Evolutionary conservation across 2,888 invertebrate genomes (phyloP).

Genomic region (Geophilus truncorum): DNA sequence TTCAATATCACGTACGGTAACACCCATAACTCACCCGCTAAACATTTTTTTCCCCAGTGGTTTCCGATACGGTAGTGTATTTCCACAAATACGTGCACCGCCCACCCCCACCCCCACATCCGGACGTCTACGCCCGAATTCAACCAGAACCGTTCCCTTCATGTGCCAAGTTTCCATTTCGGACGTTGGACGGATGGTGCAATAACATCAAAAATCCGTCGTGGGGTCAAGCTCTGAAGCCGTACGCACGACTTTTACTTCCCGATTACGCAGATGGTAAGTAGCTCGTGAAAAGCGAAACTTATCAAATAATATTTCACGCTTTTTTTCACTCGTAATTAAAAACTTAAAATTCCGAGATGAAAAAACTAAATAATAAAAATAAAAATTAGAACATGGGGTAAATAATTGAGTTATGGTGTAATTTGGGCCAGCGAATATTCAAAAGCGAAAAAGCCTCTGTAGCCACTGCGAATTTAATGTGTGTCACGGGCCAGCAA

Average conservation of each 20-base stretch:
- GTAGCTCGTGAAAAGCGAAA: too few relatives aligned
- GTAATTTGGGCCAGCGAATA: background rate
- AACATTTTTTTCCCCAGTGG: background rate
- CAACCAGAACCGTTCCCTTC: background rate
- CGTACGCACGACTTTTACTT: slow-evolving; percentile 41
- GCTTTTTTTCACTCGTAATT: background rate
- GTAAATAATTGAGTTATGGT: background rate
- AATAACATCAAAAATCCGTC: slow-evolving; percentile 50
- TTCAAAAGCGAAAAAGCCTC: background rate
- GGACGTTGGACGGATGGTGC: slow-evolving; percentile 48
- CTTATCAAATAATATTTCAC: background rate
- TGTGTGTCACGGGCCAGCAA: background rate
- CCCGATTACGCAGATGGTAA: slow-evolving; percentile 45
- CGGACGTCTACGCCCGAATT: background rate
- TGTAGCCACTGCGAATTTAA: background rate
- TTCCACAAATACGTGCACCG: background rate
- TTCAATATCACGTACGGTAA: background rate
- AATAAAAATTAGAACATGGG: background rate
- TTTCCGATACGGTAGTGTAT: background rate
- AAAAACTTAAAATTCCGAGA: too few relatives aligned
- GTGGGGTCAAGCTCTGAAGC: slow-evolving; percentile 47
- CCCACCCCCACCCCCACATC: background rate
- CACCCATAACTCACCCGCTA: background rate
- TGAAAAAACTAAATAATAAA: background rate
- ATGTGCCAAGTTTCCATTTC: slow-evolving; percentile 44